Base-by-base conservation (phyloP, 2,888 invertebrate species). In the Tortricodes alternella region DNA sequence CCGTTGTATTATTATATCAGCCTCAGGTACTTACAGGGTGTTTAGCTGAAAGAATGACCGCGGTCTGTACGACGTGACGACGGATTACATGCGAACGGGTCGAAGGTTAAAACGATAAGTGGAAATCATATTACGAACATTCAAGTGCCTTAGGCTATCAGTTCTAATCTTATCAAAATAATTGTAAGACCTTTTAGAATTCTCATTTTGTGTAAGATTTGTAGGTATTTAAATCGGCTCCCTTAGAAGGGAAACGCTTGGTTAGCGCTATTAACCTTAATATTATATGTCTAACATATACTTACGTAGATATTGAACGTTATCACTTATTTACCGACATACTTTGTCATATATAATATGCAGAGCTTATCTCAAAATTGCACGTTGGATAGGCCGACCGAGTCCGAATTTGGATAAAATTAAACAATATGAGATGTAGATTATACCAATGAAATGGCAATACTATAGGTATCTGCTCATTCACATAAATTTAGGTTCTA, bases 121-220 rank as follows among this genome's bases (percentile, higher is more conserved):
- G 50, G 50, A 50, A 55, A 56, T 56, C 41, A 56, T 50, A 56
- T 61, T 58, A 39, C 53, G 53, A 58, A 62, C 58, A 41, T 44
- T 32, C 60, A 63, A 62, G 58, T 60, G 53, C 61, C 56, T 62
- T 57, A 60, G 48, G 44, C 50, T 53, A 58, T 52, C 53, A 48
- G 58, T 60, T 60, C 41, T 53, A 51, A 55, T 52, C 51, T 44
- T 53, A 53, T 48, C 56, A 56, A 56, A 44, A 50, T 56, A 56
- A 50, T 44, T 44, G 43, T 56, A 56, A 56, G 56, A 50, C 38
- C 16, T 56, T 50, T 49, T 56, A 56, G 56, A 56, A 56, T 56
- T 56, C 56, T 56, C 56, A 56, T 56, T 56, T 56, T 56, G 43
- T 56, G 49, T 56, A 56, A 49, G 49, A 44, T 50, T 56, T 56